Evolutionary conservation across 1,140 invertebrate genomes (phyloP), one percentile per base, ranked within the genome.

Genomic region (Macrosteles quadrilineatus): DNA sequence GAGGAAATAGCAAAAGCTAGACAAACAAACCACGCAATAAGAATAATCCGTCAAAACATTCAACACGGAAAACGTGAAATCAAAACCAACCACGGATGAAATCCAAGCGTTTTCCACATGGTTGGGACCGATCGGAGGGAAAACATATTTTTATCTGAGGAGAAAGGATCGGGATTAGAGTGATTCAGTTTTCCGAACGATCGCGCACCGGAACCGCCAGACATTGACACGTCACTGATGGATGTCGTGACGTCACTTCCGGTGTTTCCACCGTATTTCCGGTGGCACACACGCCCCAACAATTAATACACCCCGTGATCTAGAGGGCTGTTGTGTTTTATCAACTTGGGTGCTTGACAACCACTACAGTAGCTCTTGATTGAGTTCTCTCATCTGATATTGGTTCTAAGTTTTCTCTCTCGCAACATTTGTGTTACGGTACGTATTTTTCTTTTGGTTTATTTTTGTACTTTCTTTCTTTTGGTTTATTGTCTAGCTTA

Each of bases 111-210:
- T 59, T 59, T 59, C 55, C 55, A n/a, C 55, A 11, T 29, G 12
- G 25, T 25, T 23, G 25, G 6, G 27, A 59, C 55, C 27, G 2
- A 21, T 59, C 23, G 25, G 12, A 59, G n/a, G 12, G 27, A 30
- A 59, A 59, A 59, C 55, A 59, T 59, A 59, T 59, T 59, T 59
- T 59, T 30, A 50, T 50, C 47, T 3, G 47, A 50, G 47, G n/a
- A 50, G 47, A 50, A 50, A 50, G 25, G n/a, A 25, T 6, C 4
- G 6, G 55, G 25, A 59, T 59, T 59, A 27, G 11, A 59, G 55
- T 59, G 55, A 59, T 59, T 59, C 23, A 14, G 55, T 59, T 50
- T 59, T 59, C 55, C 55, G 25, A 25, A 25, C 55, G 23, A 59
- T 59, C 55, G 21, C 21, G 6, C 55, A 29, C 55, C 55, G 55